Conservation (phyloP, 2,113 vertebrate species). For the Myotis brandtii region DNA sequence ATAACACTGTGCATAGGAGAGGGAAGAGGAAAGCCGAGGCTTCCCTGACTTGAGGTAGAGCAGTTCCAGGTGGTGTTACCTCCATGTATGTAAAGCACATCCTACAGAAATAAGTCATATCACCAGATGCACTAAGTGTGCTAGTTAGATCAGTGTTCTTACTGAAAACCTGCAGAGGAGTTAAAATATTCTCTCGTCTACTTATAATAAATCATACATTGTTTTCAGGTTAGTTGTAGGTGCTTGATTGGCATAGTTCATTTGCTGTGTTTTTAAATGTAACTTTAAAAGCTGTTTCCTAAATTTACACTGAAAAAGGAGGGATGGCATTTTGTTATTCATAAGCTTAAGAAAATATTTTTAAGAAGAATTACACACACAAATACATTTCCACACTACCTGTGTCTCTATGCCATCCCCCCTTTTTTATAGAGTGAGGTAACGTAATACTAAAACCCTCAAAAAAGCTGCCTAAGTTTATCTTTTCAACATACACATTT, state of each 20-base stretch:
- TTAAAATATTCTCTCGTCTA: constrained; percentile 3
- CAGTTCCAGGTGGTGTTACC: constrained; percentile 72
- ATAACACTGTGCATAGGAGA: constrained; percentile 73
- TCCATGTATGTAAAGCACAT: constrained; percentile 55
- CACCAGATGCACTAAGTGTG: neutral
- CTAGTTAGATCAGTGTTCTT: constrained; percentile 29
- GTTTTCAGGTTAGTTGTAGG: constrained; percentile 35
- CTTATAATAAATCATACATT: constrained; percentile 34
- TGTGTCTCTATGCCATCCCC: neutral
- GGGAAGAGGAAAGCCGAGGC: constrained; percentile 65
- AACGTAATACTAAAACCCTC: neutral
- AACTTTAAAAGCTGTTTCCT: neutral
- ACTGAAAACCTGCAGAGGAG: neutral
- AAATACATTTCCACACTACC: neutral
- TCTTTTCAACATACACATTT: neutral
- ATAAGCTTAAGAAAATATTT: neutral
- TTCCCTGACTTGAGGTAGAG: constrained; percentile 71
- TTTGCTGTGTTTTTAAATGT: neutral
- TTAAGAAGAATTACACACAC: neutral
- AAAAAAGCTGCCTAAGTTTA: neutral
- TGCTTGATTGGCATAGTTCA: neutral
- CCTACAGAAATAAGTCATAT: neutral
- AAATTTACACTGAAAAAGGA: neutral
- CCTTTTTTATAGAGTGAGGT: constrained; percentile 32
- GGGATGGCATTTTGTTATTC: neutral